Percentiles rank a stretch among this genome's conserved stretches.
These are phyloP conservation scores for Catostylus mosaicus DNA, from an alignment of 30 jellyfish, hydroid and myxozoan genomes.

Conservation along the genomic window DNA sequence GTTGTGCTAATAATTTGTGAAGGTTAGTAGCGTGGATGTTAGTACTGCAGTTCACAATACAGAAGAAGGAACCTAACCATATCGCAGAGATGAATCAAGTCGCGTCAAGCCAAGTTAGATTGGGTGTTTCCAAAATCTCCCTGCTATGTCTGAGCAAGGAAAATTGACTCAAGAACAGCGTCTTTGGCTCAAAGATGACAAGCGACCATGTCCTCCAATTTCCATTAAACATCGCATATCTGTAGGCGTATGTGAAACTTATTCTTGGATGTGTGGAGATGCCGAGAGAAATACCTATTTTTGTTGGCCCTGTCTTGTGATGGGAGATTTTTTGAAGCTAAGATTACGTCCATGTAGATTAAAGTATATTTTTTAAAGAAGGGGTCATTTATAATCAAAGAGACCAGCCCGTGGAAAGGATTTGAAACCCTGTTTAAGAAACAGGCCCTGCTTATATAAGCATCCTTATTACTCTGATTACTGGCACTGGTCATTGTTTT, in stretches of 20 bases:
- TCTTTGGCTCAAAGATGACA: conserved; percentile 12
- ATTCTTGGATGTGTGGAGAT: conserved; percentile 55
- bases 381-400: too few species aligned
- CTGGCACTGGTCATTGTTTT: too few species aligned
- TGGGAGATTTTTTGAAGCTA: conserved; percentile 49
- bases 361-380: neutral
- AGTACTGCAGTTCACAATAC: neutral
- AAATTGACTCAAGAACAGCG: conserved; percentile 16
- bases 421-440: too few species aligned
- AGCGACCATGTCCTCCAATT: conserved; percentile 46
- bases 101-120: neutral
- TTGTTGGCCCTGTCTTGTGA: conserved; percentile 62
- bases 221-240: conserved; percentile 7
- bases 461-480: too few species aligned
- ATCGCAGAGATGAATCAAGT: neutral
- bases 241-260: neutral
- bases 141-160: neutral
- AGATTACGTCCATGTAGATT: too few species aligned
- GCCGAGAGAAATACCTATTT: conserved; percentile 40
- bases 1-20: neutral
- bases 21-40: too few species aligned
- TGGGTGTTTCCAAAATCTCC: neutral
- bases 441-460: too few species aligned
- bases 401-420: too few species aligned
- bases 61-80: neutral